A percentile compares a stretch with the other conserved stretches of the same genome.
These are phyloP conservation scores for Bubo bubo DNA, from an alignment of 2,113 vertebrate species.

Conservation along the genomic window DNA sequence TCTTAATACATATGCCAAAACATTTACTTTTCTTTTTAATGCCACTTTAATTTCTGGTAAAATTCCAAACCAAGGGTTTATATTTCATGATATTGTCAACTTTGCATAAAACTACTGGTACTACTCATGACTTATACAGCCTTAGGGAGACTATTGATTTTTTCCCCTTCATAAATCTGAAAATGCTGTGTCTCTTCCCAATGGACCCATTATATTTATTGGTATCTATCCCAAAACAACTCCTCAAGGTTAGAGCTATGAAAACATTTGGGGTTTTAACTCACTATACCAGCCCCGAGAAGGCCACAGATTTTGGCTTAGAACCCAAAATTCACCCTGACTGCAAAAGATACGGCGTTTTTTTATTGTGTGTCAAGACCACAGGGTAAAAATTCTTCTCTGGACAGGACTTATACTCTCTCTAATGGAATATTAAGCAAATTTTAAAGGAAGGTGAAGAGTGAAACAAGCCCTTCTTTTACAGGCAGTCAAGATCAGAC, in stretches of 20 bases:
- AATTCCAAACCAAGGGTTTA: slow-evolving; percentile 70
- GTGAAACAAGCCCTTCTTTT: not conserved
- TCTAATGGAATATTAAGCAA: not conserved
- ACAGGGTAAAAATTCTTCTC: not conserved
- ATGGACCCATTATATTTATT: slow-evolving; percentile 83
- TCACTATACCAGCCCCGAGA: not conserved
- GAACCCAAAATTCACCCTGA: not conserved
- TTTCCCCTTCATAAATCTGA: slow-evolving; percentile 82
- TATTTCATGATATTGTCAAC: slow-evolving; percentile 78
- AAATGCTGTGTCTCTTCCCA: slow-evolving; percentile 76
- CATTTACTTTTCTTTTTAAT: slow-evolving; percentile 64
- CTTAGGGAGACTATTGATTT: slow-evolving; percentile 80
- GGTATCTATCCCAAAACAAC: slow-evolving; percentile 83
- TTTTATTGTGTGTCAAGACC: not conserved
- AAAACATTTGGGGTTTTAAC: slow-evolving; percentile 71
- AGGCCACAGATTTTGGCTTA: not conserved
- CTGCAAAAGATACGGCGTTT: not conserved
- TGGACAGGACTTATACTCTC: not conserved
- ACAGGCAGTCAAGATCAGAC: not conserved
- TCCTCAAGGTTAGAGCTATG: slow-evolving; percentile 82
- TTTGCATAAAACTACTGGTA: slow-evolving; percentile 76
- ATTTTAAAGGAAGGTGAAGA: not conserved
- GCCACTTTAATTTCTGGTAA: slow-evolving; percentile 71
- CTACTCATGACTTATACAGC: slow-evolving; percentile 76
- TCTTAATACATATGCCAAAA: slow-evolving; percentile 46